Conservation (phyloP, 1,140 invertebrate species). For the Meloidogyne exigua region DNA sequence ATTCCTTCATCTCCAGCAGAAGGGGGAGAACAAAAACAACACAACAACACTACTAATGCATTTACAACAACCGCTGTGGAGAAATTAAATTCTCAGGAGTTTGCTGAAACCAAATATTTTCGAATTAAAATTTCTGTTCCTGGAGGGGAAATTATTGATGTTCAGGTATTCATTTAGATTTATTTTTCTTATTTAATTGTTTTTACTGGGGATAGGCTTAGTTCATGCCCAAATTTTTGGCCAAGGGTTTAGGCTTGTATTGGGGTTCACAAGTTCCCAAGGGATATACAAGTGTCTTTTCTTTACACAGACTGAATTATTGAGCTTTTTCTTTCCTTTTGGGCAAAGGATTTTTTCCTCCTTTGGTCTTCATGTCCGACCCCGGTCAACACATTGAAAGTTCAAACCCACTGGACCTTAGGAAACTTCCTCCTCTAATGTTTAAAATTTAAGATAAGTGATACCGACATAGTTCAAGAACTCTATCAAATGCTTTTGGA, state of each 20-base stretch:
- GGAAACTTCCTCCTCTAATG: not conserved
- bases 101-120: conserved; percentile 16
- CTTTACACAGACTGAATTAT: not conserved
- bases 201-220: not conserved
- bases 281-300: too few species aligned
- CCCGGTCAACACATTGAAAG: too few species aligned
- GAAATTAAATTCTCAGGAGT: not conserved
- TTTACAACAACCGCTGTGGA: not conserved
- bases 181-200: too few species aligned
- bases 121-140: conserved; percentile 27
- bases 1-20: conserved; percentile 31
- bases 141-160: conserved; percentile 29
- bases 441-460: conserved; percentile 25
- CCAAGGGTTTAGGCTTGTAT: too few species aligned
- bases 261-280: too few species aligned
- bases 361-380: not conserved
- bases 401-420: too few species aligned
- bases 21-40: conserved; percentile 19
- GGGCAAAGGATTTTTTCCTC: not conserved
- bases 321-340: conserved; percentile 2
- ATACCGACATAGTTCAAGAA: conserved; percentile 38
- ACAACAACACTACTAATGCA: not conserved
- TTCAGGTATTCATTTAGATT: conserved; percentile 32
- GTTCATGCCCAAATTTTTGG: too few species aligned
- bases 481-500: conserved; percentile 42